Percentiles rank a stretch among this genome's conserved stretches.
Evolutionary conservation across 2,888 invertebrate genomes (phyloP).

Genomic region (Anoncus sp.): DNA sequence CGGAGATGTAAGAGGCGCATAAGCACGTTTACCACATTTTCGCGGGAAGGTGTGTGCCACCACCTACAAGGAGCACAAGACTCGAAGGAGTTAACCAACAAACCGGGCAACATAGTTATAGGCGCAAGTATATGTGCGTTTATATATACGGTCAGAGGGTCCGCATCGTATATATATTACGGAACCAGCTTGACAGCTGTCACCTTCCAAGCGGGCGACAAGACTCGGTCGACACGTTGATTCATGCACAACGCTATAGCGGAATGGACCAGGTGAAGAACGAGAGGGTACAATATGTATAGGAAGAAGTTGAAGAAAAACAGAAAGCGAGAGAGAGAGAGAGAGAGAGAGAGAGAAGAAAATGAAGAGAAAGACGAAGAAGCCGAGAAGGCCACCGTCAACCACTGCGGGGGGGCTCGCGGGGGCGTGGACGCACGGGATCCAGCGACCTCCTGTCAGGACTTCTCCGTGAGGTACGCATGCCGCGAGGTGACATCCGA

Average conservation of each 20-base stretch:
- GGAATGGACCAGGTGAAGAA: slow-evolving; percentile 39
- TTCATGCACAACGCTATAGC: slow-evolving; percentile 75
- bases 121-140: background rate
- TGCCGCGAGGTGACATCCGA: slow-evolving; percentile 77
- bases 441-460: slow-evolving; percentile 81
- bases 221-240: slow-evolving; percentile 78
- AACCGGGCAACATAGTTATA: slow-evolving; percentile 11
- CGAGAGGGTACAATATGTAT: slow-evolving; percentile 33
- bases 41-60: slow-evolving; percentile 44
- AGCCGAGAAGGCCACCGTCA: slow-evolving; percentile 39
- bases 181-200: slow-evolving; percentile 80
- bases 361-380: slow-evolving; percentile 18
- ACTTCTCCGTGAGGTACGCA: slow-evolving; percentile 73
- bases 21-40: slow-evolving; percentile 44
- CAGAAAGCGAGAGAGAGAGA: slow-evolving; percentile 12
- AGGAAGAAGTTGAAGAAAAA: slow-evolving; percentile 29
- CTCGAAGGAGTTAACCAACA: slow-evolving; percentile 25
- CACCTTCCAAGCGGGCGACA: slow-evolving; percentile 79
- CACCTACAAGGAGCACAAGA: slow-evolving; percentile 40
- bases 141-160: slow-evolving; percentile 36
- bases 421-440: slow-evolving; percentile 65
- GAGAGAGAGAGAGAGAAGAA: slow-evolving; percentile 5
- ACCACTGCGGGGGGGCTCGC: slow-evolving; percentile 73
- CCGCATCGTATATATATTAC: slow-evolving; percentile 60
- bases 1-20: slow-evolving; percentile 52